Base-by-base conservation (phyloP, 2,113 vertebrate species). In the Percopsis transmontana region DNA sequence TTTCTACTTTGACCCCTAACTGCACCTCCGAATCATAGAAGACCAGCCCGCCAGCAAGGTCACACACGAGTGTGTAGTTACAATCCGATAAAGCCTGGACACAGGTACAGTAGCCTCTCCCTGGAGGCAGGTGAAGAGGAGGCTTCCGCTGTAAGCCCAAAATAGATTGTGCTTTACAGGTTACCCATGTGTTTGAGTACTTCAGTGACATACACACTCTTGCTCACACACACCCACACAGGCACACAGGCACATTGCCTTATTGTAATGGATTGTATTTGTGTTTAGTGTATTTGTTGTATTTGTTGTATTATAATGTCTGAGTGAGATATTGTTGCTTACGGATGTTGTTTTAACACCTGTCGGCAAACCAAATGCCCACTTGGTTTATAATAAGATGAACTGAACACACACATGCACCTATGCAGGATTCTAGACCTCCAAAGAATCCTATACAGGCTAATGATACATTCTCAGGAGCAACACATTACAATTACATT, bases 101-200 rank as follows among this genome's bases (percentile, higher is more conserved):
- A 33, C 27, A 33, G 5, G 5, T n/a, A n/a, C n/a, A n/a, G n/a
- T 33, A 33, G 27, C 27, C 27, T 33, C 27, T 33, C 27, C 27
- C 27, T 33, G 27, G 27, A 33, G 1, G 27, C 23, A 23, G 33
- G 14, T 68, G 38, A 48, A 18, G 21, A 51, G 16, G 21, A 62
- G 27, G 5, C 60, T 58, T 79, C 39, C 54, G 21, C 16, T 5
- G 1, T 48, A 5, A 4, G 24, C 15, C 18, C 24, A 50, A 61
- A 41, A 66, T 15, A 18, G 45, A 42, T 54, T 48, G n/a, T 58
- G 38, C 18, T 27, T 11, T 48, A 71, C 75, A 61, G 27, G 1
- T 33, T 58, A 65, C 61, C 23, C n/a, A 47, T 74, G n/a, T 62
- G 58, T 54, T 19, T 52, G 50, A 14, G 44, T 70, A 39, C 67